Evolutionary conservation across 2,113 vertebrate genomes (phyloP).

Genomic region (Istiophorus platypterus): DNA sequence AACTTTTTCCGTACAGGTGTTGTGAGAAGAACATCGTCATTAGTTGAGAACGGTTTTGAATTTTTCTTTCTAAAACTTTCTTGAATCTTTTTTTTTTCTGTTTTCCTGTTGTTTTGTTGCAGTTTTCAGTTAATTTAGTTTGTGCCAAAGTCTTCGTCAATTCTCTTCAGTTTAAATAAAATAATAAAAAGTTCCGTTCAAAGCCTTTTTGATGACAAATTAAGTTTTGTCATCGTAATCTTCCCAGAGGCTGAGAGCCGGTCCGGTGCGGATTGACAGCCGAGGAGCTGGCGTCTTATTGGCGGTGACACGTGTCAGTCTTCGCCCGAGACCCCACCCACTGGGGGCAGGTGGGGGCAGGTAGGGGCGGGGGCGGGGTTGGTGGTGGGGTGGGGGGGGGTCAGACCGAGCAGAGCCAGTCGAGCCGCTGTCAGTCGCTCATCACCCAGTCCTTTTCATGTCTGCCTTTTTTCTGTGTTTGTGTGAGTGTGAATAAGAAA

Average conservation of each 20-base stretch:
- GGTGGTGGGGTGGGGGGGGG: no score
- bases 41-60: no score
- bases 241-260: slow-evolving; percentile 6
- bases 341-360: no score
- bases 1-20: no score
- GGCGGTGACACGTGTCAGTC: slow-evolving; percentile 72
- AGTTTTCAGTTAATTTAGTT: not conserved
- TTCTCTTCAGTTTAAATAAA: not conserved
- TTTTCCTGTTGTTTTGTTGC: not conserved
- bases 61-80: no score
- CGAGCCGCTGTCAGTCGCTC: slow-evolving; percentile 78
- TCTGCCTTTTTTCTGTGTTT: slow-evolving; percentile 66
- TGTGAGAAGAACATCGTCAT: no score
- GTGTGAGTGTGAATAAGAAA: slow-evolving; percentile 62
- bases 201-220: slow-evolving; percentile 28
- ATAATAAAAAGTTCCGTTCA: slow-evolving; percentile 15
- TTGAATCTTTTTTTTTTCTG: not conserved
- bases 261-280: slow-evolving; percentile 25
- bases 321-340: slow-evolving; percentile 64
- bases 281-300: slow-evolving; percentile 45
- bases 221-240: not conserved
- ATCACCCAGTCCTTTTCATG: slow-evolving; percentile 82
- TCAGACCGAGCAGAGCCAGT: slow-evolving; percentile 48
- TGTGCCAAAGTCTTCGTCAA: not conserved
- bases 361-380: no score